Evolutionary conservation across 1,140 invertebrate genomes (phyloP).

Genomic region (Aphelenchoides besseyi): DNA sequence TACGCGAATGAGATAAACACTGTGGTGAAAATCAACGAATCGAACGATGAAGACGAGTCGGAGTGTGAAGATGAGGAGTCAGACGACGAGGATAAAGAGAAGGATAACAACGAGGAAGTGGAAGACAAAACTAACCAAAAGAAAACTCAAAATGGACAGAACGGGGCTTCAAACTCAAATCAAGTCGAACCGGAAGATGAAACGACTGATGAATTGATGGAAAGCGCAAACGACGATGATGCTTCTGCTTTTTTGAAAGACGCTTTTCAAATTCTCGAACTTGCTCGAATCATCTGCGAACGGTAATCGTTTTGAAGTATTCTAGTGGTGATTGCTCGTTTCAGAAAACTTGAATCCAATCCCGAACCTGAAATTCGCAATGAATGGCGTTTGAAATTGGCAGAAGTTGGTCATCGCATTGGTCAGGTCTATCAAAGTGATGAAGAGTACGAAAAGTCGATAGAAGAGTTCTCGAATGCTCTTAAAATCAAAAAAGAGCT

Average conservation of each 20-base stretch:
- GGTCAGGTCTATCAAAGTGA: neutral
- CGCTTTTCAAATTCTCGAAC: neutral
- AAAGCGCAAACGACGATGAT: neutral
- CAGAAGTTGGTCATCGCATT: neutral
- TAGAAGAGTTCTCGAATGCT: conserved; percentile 8
- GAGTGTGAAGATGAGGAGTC: neutral
- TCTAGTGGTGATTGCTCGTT: too few species aligned
- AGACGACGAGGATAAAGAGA: neutral
- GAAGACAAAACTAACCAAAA: neutral
- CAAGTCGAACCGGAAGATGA: neutral
- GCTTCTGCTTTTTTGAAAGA: neutral
- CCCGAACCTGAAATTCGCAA: too few species aligned
- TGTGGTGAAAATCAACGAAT: neutral
- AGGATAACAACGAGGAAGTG: neutral
- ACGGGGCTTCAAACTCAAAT: neutral
- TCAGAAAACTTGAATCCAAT: too few species aligned
- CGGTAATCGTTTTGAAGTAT: too few species aligned
- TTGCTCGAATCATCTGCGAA: neutral
- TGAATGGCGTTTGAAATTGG: neutral
- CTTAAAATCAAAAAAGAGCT: neutral
- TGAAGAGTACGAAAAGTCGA: neutral
- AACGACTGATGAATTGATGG: neutral
- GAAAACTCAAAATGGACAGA: neutral
- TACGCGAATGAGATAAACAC: neutral
- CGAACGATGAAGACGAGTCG: neutral